phyloP scores from a whole-genome alignment of 2,797 vertebrate genomes.

The Psittacula echo region DNA sequence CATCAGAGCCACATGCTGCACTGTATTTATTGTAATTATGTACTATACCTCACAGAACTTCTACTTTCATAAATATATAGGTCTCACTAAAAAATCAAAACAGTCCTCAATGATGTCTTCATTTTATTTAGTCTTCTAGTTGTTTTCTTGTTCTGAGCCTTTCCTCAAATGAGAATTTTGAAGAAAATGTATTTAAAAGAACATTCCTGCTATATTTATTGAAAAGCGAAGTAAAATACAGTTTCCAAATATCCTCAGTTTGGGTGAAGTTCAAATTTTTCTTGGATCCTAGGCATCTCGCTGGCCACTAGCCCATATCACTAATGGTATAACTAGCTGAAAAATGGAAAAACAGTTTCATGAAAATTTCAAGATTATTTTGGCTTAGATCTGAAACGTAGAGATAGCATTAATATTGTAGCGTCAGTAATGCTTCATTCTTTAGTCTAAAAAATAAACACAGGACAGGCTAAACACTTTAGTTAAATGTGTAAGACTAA shows the following conservation, averaged over 20 bases:
- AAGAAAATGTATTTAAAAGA: neutral
- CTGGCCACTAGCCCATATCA: slow-evolving; percentile 29
- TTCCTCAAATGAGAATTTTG: neutral
- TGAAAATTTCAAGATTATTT: slow-evolving; percentile 23
- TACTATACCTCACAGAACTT: neutral
- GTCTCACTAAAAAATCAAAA: neutral
- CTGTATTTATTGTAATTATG: slow-evolving; percentile 28
- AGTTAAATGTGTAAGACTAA: neutral
- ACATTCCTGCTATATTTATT: neutral
- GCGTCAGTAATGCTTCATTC: neutral
- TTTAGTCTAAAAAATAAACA: neutral
- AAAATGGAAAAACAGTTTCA: slow-evolving; percentile 47
- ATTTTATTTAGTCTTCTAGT: neutral
- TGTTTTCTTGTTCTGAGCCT: neutral
- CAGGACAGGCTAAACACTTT: neutral
- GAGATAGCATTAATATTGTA: neutral
- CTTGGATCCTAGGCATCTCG: slow-evolving; percentile 23
- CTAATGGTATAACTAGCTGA: slow-evolving; percentile 38
- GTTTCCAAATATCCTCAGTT: slow-evolving; percentile 42
- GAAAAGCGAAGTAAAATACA: slow-evolving; percentile 24
- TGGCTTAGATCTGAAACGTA: neutral
- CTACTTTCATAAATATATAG: neutral
- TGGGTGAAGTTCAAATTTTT: slow-evolving; percentile 50
- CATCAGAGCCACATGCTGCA: slow-evolving; percentile 35
- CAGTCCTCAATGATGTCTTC: neutral